Evolutionary conservation across 2,888 invertebrate genomes (phyloP).

Genomic region (Epicampocera succincta): DNA sequence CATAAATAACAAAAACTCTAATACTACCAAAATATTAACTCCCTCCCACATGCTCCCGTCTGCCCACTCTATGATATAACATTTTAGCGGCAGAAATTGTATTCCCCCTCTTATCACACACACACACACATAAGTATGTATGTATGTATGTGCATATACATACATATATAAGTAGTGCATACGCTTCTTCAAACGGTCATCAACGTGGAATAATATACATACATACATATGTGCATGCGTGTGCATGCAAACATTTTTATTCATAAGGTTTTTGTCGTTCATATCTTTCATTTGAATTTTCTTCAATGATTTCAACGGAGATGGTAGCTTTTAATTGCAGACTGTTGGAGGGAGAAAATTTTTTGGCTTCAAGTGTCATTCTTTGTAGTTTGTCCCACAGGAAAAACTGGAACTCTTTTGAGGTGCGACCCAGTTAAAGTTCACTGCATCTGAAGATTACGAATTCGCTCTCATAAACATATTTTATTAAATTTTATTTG

Average conservation of each 20-base stretch:
- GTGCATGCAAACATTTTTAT: slow-evolving; percentile 26
- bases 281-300: slow-evolving; percentile 4
- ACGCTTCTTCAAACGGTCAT: slow-evolving; percentile 35
- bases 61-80: not conserved
- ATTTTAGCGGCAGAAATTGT: slow-evolving; percentile 33
- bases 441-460: no score
- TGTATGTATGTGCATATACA: no score
- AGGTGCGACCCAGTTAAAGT: no score
- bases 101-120: slow-evolving; percentile 1
- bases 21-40: slow-evolving; percentile 57
- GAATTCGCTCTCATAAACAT: no score
- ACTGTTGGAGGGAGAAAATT: no score
- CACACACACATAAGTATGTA: not conserved
- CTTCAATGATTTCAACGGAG: not conserved
- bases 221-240: not conserved
- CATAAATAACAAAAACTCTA: slow-evolving; percentile 56
- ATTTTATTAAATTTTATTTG: no score
- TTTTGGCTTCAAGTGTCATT: no score
- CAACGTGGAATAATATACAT: slow-evolving; percentile 43
- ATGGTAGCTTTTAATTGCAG: not conserved
- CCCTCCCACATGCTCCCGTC: not conserved
- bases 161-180: no score
- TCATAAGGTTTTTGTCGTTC: slow-evolving; percentile 23
- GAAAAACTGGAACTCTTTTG: no score
- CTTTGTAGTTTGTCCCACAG: no score